phyloP scores from a whole-genome alignment of 2,113 vertebrate species.

The Saccopteryx bilineata region DNA sequence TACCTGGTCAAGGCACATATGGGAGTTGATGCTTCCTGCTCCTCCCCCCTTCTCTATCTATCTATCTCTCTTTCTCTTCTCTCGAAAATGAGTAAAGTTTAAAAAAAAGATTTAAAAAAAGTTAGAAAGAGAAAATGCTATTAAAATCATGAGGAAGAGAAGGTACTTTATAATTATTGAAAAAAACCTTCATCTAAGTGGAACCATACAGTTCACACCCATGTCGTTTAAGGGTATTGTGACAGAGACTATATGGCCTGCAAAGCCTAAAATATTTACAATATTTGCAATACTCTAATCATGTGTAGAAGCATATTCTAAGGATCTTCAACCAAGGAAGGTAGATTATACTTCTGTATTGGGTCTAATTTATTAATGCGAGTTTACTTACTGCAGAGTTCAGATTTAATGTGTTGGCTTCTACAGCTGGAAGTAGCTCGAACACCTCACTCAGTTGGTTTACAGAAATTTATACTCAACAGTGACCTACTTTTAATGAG shows the following conservation, averaged over 20 bases:
- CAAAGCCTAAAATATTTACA: background rate
- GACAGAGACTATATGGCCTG: background rate
- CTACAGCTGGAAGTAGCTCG: background rate
- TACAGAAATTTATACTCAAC: background rate
- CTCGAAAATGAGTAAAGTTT: no score
- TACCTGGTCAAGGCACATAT: no score
- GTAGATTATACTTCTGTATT: background rate
- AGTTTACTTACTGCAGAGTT: background rate
- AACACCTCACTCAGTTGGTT: background rate
- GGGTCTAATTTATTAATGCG: background rate
- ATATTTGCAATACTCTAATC: background rate
- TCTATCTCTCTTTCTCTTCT: no score
- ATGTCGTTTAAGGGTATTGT: background rate
- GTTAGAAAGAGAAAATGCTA: background rate
- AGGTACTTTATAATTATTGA: background rate
- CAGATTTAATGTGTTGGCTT: background rate
- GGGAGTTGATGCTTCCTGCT: no score
- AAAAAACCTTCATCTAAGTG: background rate
- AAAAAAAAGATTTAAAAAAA: background rate
- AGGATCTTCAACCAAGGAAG: background rate
- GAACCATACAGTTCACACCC: background rate
- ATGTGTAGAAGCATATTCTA: background rate
- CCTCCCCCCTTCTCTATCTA: no score
- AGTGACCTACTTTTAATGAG: background rate
- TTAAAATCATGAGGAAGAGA: background rate